Base-by-base conservation (phyloP, 2,888 invertebrate genomes). In the Leptinotarsa peninsularis region DNA sequence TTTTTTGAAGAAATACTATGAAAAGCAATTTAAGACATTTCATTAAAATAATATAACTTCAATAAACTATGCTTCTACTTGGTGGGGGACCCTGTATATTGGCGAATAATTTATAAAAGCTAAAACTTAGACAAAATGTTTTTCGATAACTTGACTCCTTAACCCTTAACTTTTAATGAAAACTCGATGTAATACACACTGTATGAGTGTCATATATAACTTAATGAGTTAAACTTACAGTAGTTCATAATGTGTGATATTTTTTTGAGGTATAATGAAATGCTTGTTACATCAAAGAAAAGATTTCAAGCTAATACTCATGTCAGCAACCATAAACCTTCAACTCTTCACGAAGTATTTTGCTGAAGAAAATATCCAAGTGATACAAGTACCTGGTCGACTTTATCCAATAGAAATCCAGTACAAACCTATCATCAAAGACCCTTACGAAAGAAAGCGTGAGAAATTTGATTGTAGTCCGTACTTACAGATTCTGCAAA, bases 251-350 rank as follows among this genome's bases (percentile, higher is more conserved):
- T 58, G 4, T 58, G 56, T 49, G 7, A 96, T 98, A 86, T 89
- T 99, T 68, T 43, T 43, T 43, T 3, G 98, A 14, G 99, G 99
- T 0, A 94, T 99, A 1, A 92, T 99, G 82, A 98, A 98, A 87
- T 98, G 98, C 87, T 89, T 99, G 13, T 90, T 98, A 67, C 92
- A 94, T 82, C 95, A 94, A 83, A 90, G 96, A 68, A 88, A 89
- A 4, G 93, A 97, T 83, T 90, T 99, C 27, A 98, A 98, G 88
- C 88, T 98, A 17, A 94, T 98, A 60, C 92, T 99, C 0, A 99
- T 99, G 99, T 98, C 98, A 0, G 99, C 99, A 17, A 99, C 99
- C 0, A 99, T 99, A 74, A 99, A 99, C 89, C 94, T 99, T 43
- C 92, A 97, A 81, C 90, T 99, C n/a, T 99, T 99, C 88, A 92